Conservation (phyloP, 2,888 invertebrate species). For the Cataglyphis livida region DNA sequence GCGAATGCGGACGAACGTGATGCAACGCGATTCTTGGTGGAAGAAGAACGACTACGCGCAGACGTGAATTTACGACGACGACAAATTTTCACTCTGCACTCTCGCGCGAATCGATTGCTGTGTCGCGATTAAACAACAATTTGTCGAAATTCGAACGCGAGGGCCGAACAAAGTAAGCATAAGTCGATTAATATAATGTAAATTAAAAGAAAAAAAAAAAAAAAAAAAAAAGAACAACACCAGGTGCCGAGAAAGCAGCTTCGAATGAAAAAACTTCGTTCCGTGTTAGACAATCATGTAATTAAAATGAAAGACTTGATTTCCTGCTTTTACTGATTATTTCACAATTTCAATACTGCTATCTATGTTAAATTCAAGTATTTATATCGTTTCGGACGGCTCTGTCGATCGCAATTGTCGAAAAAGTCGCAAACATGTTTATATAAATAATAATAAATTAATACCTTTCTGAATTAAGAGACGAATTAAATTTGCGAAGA, state of each 20-base stretch:
- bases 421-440: constrained; percentile 47
- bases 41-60: constrained; percentile 39
- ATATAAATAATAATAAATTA: constrained; percentile 24
- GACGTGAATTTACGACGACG: constrained; percentile 47
- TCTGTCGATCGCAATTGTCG: background rate
- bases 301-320: background rate
- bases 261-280: constrained; percentile 13
- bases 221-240: background rate
- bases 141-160: constrained; percentile 30
- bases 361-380: background rate
- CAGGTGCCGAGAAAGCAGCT: background rate
- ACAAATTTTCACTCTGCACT: constrained; percentile 55
- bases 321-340: background rate
- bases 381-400: background rate
- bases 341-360: background rate
- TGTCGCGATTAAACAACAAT: constrained; percentile 38
- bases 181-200: constrained; percentile 1
- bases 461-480: constrained; percentile 20
- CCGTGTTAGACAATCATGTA: background rate
- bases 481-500: constrained; percentile 1
- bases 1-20: constrained; percentile 52
- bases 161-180: background rate
- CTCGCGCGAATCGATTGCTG: constrained; percentile 30
- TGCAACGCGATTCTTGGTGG: constrained; percentile 47
- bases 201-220: background rate